Evolutionary conservation across 2,113 vertebrate species (phyloP).

Genomic region (Shinisaurus crocodilurus): DNA sequence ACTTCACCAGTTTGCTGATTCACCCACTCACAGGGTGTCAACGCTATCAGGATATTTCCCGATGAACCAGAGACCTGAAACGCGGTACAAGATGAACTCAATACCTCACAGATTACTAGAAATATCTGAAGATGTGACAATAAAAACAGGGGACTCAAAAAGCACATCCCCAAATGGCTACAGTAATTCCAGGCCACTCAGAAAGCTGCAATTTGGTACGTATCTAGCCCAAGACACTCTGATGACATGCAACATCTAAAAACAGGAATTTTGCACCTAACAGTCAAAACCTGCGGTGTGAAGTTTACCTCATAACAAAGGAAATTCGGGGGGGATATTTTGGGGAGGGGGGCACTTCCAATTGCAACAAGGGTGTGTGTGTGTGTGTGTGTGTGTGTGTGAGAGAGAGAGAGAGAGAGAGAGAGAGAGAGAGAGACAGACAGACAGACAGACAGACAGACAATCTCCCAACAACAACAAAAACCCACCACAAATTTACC

Average conservation of each 20-base stretch:
- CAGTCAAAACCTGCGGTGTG: background rate
- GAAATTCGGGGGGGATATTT: too few species aligned
- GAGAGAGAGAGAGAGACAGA: fast-evolving
- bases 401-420: background rate
- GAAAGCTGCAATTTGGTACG: background rate
- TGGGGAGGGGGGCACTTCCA: background rate
- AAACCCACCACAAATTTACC: conserved; percentile 48
- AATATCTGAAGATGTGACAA: background rate
- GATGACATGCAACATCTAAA: background rate
- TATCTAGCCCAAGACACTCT: background rate
- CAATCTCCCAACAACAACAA: conserved; percentile 5
- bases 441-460: background rate
- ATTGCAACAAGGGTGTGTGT: too few species aligned
- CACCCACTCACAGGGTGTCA: background rate
- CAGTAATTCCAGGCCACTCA: background rate
- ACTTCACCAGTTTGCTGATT: background rate
- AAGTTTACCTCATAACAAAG: background rate
- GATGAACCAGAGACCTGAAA: background rate
- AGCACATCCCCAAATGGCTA: background rate
- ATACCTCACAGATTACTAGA: background rate
- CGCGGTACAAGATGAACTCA: background rate
- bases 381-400: too few species aligned
- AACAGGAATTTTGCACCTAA: background rate
- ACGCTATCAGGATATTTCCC: background rate
- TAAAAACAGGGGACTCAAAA: background rate